A percentile compares a stretch with the other conserved stretches of the same genome.
Evolutionary conservation across 1,140 invertebrate species (phyloP).

Genomic region (Platorchestia sp.): DNA sequence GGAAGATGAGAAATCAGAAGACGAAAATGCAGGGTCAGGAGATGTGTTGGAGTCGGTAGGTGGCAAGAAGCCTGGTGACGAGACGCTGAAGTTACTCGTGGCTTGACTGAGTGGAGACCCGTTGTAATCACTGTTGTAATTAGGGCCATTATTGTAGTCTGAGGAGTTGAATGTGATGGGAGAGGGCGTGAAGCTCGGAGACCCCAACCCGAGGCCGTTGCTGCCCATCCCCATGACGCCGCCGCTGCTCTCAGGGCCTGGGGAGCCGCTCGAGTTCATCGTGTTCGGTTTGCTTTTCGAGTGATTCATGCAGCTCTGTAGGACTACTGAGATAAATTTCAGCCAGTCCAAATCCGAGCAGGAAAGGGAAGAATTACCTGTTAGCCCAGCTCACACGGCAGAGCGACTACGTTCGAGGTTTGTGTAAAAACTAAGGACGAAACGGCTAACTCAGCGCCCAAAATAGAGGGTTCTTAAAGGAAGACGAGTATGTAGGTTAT

Average conservation of each 20-base stretch:
- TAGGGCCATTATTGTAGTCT: slow-evolving; percentile 5
- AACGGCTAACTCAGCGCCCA: background rate
- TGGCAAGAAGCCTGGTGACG: slow-evolving; percentile 5
- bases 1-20: slow-evolving; percentile 16
- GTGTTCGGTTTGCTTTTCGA: background rate
- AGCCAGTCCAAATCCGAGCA: background rate
- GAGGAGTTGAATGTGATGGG: background rate
- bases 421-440: background rate
- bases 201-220: slow-evolving; percentile 22
- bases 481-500: background rate
- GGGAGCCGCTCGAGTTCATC: slow-evolving; percentile 29
- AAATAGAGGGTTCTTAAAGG: background rate
- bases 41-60: slow-evolving; percentile 36
- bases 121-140: slow-evolving; percentile 40
- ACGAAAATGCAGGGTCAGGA: slow-evolving; percentile 37
- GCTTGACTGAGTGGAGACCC: slow-evolving; percentile 27
- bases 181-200: slow-evolving; percentile 8
- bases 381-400: background rate
- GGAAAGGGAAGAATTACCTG: background rate
- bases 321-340: background rate
- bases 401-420: background rate
- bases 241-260: background rate
- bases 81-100: slow-evolving; percentile 17
- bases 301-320: background rate
- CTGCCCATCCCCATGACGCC: slow-evolving; percentile 33